Base-by-base conservation (phyloP, 1,140 invertebrate genomes). In the Eupristina koningsbergeri region DNA sequence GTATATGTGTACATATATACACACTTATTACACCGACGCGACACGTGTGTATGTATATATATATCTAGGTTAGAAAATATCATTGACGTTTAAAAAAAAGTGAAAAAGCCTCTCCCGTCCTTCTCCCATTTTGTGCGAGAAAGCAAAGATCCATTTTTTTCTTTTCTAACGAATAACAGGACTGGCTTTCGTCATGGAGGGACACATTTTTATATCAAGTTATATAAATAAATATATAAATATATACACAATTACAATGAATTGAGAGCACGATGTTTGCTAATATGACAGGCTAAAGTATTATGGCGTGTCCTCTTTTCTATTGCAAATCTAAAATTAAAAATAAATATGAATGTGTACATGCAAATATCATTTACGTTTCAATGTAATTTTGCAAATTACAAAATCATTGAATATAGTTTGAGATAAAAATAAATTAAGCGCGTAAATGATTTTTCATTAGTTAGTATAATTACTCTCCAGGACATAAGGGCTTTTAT, bases 1-100 rank as follows among this genome's bases (percentile, higher is more conserved):
- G 89, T 91, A 91, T 91, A 91, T 92, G 90, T 92, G 89, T 91
- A 91, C 87, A 91, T 91, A 91, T 90, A 91, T 91, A 91, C 87
- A 91, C 89, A 90, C 87, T 85, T 81, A 85, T 85, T 90, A 89
- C 86, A 89, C 87, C 84, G 88, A 88, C 86, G 88, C 88, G 87
- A 85, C 83, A 83, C 85, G 87, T 86, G 84, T 87, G 77, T 87
- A 87, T 87, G 85, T 87, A 87, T 88, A 86, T n/a, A n/a, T 87
- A 87, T 86, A 83, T 86, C 41, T 86, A 85, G 84, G 53, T 26
- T 85, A 85, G 84, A 63, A 84, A 85, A 81, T 85, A 81, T 85
- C 84, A 81, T 84, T 73, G 53, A 80, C 71, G 78, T 80, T 84
- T 64, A 76, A 77, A 78, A 67, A 75, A 69, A 82, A 45, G 39